phyloP scores from a whole-genome alignment of 2,888 invertebrate genomes.

The Acholoe squamosa region DNA sequence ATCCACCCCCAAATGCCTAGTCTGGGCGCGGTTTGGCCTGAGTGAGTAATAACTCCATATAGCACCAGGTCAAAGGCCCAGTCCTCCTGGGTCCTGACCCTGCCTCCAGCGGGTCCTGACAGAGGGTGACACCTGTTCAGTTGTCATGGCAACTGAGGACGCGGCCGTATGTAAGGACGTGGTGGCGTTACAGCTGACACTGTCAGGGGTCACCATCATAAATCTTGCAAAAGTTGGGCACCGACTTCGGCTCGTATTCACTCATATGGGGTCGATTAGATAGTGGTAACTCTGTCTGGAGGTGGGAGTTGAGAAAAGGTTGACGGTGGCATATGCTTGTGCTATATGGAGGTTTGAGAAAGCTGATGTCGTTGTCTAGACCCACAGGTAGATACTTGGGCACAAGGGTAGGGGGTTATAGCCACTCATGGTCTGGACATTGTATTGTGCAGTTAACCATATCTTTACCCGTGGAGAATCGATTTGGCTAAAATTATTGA shows the following conservation, averaged over 20 bases:
- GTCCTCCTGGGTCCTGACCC: not conserved
- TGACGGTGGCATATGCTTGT: not conserved
- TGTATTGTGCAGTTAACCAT: too few species aligned
- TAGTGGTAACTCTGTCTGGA: not conserved
- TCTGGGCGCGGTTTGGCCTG: not conserved
- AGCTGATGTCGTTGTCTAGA: too few species aligned
- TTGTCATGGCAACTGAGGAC: conserved; percentile 41
- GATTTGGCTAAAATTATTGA: too few species aligned
- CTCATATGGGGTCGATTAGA: conserved; percentile 48
- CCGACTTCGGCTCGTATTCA: conserved; percentile 24
- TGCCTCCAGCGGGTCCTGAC: not conserved
- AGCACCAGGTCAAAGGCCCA: not conserved
- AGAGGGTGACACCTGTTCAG: conserved; percentile 50
- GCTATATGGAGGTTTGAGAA: not conserved
- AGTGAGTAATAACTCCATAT: conserved; percentile 19
- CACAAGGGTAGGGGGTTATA: too few species aligned
- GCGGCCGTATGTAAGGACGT: conserved; percentile 46
- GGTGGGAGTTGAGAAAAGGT: not conserved
- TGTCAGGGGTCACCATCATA: conserved; percentile 12
- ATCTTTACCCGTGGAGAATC: too few species aligned
- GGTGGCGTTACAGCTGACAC: not conserved
- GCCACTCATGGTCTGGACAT: too few species aligned
- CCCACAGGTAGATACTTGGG: too few species aligned
- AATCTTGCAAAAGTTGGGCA: conserved; percentile 36
- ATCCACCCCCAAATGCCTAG: too few species aligned